Evolutionary conservation across 2,888 invertebrate species (phyloP), one percentile per base, ranked within the genome.

Genomic region (Cheilosia vernalis): DNA sequence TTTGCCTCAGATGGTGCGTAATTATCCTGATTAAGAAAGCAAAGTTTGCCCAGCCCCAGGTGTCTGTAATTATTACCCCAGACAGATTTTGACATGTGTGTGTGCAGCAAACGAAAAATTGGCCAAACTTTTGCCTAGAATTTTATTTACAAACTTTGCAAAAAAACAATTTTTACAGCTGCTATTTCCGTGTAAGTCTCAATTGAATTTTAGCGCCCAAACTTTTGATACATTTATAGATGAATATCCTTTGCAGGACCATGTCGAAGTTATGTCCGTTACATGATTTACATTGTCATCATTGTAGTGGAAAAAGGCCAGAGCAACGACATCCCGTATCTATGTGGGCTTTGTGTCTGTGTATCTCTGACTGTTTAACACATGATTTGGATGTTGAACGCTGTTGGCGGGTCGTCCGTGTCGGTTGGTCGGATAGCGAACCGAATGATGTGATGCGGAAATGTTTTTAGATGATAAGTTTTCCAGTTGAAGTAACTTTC

Each of bases 381-480:
- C 76, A 77, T 69, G 47, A 60, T 67, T 76, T 56, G 27, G 30
- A 58, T 67, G 76, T 60, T 66, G 47, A 76, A 51, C 17, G 67
- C 33, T 37, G 33, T 37, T 37, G 33, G 24, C 6, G 33, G 21
- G 15, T 13, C 15, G 21, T 2, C 19, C 6, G 21, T 17, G n/a
- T 3, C 13, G 15, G 33, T 10, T 37, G 55, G 30, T 2, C 19
- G 21, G 19, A 24, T 6, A 30, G 30, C 4, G 17, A 19, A 49
- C 17, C 10, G 27, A 19, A 53, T 70, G 47, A 77, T 51, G 44
- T 82, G 82, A 77, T 82, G 76, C 53, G 77, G 70, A 77, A 82
- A 77, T 77, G 66, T 53, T 66, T 53, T 66, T 40, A 37, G 77
- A 53, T 82, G 53, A 77, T 72, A 82, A 77, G 58, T 77, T 82